Evolutionary conservation across 1,140 invertebrate species (phyloP).

Genomic region (Ostrea denselamellosa): DNA sequence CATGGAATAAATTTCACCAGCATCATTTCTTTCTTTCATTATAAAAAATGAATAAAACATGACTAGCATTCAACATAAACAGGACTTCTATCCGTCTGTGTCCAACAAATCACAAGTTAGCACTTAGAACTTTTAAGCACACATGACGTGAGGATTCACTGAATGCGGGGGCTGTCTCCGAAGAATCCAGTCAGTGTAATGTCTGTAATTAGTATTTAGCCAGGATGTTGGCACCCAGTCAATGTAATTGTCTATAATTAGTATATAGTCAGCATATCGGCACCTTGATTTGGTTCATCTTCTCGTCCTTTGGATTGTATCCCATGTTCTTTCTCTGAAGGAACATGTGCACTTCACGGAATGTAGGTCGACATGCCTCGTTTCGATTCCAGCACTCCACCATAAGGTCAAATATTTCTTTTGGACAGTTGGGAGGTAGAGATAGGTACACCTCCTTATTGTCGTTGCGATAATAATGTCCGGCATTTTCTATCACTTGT

Average conservation of each 20-base stretch:
- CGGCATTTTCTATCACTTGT: conserved; percentile 86
- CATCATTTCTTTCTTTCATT: conserved; percentile 22
- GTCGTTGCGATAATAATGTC: conserved; percentile 75
- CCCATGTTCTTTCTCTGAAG: conserved; percentile 93
- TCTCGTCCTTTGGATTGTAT: conserved; percentile 77
- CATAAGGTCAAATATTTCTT: conserved; percentile 90
- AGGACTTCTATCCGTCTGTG: neutral
- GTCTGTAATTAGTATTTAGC: conserved; percentile 51
- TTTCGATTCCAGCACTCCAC: conserved; percentile 95
- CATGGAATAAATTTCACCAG: conserved; percentile 15
- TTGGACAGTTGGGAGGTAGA: conserved; percentile 74
- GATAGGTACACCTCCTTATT: conserved; percentile 71
- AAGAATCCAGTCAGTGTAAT: conserved; percentile 3
- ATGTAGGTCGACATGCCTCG: conserved; percentile 87
- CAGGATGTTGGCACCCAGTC: conserved; percentile 71
- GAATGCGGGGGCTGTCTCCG: neutral
- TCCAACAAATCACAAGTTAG: conserved; percentile 29
- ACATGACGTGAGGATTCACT: neutral
- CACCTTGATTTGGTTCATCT: conserved; percentile 74
- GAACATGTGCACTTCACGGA: conserved; percentile 94
- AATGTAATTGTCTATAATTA: conserved; percentile 26
- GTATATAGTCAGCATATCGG: conserved; percentile 72
- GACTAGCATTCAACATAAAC: conserved; percentile 27
- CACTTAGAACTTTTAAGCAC: conserved; percentile 35
- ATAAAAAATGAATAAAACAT: conserved; percentile 31